Base-by-base conservation (phyloP, 2,797 vertebrate genomes). In the Enteromius fasciolatus region DNA sequence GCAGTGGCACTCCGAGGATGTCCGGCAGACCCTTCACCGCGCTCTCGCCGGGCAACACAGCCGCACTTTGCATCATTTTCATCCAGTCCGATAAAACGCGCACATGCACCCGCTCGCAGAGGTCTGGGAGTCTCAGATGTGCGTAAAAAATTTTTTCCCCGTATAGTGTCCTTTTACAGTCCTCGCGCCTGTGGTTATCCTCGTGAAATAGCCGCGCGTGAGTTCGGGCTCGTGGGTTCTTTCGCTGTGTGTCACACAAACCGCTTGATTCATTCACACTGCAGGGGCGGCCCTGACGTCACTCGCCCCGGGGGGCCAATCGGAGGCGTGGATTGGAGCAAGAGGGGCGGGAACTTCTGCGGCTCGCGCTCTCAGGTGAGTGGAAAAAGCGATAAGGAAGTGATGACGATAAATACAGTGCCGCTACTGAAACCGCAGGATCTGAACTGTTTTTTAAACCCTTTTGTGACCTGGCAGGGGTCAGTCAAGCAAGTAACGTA, bases 1-100 rank as follows among this genome's bases (percentile, higher is more conserved):
- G 98, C 96, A 98, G 94, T 93, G 97, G 96, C 94, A 98, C 96
- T 92, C 96, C 97, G 88, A 98, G 97, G 89, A 98, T 97, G 94
- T 99, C 97, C 92, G 96, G 96, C 93, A 98, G 96, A 95, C 96
- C 97, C 95, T 98, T 98, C 87, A 95, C 96, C 87, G 97, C 93
- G 93, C 96, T 97, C 95, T 97, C 97, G 92, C 96, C 94, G 87
- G 95, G 92, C 91, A 97, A 95, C 76, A 96, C 95, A 86, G 97
- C 94, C 89, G 97, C 95, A 95, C 96, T 98, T 95, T 99, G 97
- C 98, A 99, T 99, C 97, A 95, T 98, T 92, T 93, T 96, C 91
- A 92, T 93, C 91, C 93, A 91, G 88, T 91, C 87, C 90, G 87
- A 88, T 85, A 89, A 87, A 89, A 91, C 90, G 88, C 90, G 90